Percentiles rank a stretch among this genome's conserved stretches.
These are phyloP conservation scores for Chelidonichthys spinosus DNA, from an alignment of 2,797 vertebrate genomes.

Conservation along the genomic window DNA sequence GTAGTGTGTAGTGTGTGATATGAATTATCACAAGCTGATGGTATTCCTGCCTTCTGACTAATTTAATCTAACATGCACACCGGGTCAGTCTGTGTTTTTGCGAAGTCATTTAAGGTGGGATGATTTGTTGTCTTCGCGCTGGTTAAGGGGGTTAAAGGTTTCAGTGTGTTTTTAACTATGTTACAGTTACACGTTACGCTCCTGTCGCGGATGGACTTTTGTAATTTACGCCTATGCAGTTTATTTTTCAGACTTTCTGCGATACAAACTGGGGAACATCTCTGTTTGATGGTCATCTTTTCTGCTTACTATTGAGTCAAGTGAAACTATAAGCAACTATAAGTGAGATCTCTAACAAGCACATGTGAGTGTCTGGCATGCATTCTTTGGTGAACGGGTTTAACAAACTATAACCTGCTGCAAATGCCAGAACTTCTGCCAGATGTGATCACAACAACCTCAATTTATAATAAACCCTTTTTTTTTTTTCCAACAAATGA, in stretches of 20 bases:
- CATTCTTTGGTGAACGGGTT: conserved; percentile 21
- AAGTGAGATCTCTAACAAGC: conserved; percentile 15
- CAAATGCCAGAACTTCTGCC: conserved; percentile 12
- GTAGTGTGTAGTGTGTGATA: conserved; percentile 1
- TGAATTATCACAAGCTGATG: conserved; percentile 6
- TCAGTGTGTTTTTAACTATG: conserved; percentile 32
- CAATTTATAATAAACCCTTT: conserved; percentile 2
- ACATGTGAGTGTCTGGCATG: conserved; percentile 16
- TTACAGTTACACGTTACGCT: conserved; percentile 49
- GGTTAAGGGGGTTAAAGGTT: conserved; percentile 27
- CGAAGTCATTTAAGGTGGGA: conserved; percentile 15
- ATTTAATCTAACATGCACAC: not conserved
- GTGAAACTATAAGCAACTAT: conserved; percentile 20
- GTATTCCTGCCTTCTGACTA: conserved; percentile 9
- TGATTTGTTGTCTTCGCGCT: conserved; percentile 11
- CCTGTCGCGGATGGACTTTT: conserved; percentile 26
- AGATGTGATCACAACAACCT: not conserved
- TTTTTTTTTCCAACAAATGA: conserved; percentile 9
- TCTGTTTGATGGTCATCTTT: conserved; percentile 26
- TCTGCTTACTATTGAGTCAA: conserved; percentile 17
- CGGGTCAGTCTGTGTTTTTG: conserved; percentile 11
- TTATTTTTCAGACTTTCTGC: conserved; percentile 36
- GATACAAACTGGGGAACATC: conserved; percentile 1
- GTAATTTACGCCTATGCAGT: conserved; percentile 32
- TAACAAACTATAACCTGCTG: conserved; percentile 21